Percentiles rank a stretch among this genome's conserved stretches.
phyloP scores from a whole-genome alignment of 1,140 invertebrate species.

The Ceratoteleas bidentatus region DNA sequence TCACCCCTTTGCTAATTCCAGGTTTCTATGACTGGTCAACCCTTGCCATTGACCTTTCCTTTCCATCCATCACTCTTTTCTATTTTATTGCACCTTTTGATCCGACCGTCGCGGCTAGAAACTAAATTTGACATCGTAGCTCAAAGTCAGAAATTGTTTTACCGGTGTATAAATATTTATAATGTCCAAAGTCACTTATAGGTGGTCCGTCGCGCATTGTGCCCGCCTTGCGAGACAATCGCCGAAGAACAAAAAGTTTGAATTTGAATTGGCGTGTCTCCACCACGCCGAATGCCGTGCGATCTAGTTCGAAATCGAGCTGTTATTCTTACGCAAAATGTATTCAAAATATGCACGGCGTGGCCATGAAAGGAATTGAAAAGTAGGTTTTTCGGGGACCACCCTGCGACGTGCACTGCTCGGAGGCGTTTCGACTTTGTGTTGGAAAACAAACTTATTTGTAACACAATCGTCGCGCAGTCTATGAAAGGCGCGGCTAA shows the following conservation, averaged over 20 bases:
- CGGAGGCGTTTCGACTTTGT: conserved; percentile 19
- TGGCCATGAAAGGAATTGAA: conserved; percentile 42
- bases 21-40: background rate
- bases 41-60: background rate
- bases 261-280: conserved; percentile 42
- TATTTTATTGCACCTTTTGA: background rate
- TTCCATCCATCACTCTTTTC: background rate
- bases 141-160: conserved; percentile 34
- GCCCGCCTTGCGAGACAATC: conserved; percentile 16
- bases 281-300: conserved; percentile 49
- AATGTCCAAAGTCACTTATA: conserved; percentile 28
- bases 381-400: conserved; percentile 48
- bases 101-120: too few relatives aligned
- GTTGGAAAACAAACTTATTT: conserved; percentile 41
- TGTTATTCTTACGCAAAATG: conserved; percentile 59
- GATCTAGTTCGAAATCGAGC: conserved; percentile 52
- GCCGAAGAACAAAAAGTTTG: conserved; percentile 54
- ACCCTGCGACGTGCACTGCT: conserved; percentile 20
- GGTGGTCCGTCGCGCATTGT: conserved; percentile 38
- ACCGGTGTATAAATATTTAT: conserved; percentile 45
- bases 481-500: too few relatives aligned
- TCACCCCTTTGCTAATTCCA: too few relatives aligned
- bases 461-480: conserved; percentile 30
- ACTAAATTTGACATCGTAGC: conserved; percentile 5
- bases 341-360: conserved; percentile 54